A percentile compares a stretch with the other conserved stretches of the same genome.
These are phyloP conservation scores for Cathartes aura DNA, from an alignment of 2,113 vertebrate genomes.

Conservation along the genomic window DNA sequence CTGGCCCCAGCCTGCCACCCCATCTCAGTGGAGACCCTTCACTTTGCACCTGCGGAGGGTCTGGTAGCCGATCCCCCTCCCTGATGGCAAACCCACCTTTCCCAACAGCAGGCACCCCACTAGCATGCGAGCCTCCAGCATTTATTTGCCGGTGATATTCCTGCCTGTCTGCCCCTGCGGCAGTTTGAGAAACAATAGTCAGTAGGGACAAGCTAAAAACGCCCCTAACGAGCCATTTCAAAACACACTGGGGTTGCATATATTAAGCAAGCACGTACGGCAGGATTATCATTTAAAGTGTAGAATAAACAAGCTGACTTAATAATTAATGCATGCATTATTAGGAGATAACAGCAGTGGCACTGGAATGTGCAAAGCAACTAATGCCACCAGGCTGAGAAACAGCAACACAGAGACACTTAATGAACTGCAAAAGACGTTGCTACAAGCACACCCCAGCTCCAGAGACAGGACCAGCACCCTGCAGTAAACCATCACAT, in stretches of 20 bases:
- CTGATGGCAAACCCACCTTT: not conserved
- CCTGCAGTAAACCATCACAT: not conserved
- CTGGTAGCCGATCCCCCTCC: accelerated
- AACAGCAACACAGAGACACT: not conserved
- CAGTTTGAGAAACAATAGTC: not conserved
- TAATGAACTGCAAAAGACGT: not conserved
- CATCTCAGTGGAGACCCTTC: not conserved
- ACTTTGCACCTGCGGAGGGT: not conserved
- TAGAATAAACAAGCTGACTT: not conserved
- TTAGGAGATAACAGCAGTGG: not conserved
- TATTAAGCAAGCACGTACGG: not conserved
- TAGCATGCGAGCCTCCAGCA: accelerated
- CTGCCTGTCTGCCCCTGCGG: accelerated
- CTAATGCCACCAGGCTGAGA: not conserved
- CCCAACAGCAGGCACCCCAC: not conserved
- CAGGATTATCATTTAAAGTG: not conserved
- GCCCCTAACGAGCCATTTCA: not conserved
- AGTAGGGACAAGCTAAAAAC: not conserved
- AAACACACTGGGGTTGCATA: not conserved
- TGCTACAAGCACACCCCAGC: not conserved
- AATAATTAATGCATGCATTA: not conserved
- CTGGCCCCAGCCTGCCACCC: not conserved
- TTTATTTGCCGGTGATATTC: accelerated
- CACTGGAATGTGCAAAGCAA: not conserved
- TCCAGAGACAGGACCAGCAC: not conserved